phyloP scores from a whole-genome alignment of 2,113 vertebrate genomes.

The Sterrhoptilus dennistouni region DNA sequence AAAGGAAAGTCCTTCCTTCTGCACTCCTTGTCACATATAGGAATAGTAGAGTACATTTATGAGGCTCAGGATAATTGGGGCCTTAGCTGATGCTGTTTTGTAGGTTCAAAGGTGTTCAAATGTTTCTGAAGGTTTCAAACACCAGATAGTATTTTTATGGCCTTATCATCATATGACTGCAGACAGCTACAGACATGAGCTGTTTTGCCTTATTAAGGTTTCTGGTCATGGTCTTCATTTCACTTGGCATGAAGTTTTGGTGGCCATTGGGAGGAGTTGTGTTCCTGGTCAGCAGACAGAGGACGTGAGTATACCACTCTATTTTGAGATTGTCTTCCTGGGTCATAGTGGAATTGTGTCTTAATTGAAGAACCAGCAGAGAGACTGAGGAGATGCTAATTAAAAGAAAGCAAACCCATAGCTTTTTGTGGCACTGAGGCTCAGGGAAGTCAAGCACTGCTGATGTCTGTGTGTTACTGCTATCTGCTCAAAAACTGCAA shows the following conservation, averaged over 20 bases:
- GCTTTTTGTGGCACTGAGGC: not conserved
- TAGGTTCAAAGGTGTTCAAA: not conserved
- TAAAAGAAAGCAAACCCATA: not conserved
- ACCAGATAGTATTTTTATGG: not conserved
- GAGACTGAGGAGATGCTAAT: not conserved
- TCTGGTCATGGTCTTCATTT: not conserved
- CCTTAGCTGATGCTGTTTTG: not conserved
- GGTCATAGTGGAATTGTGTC: accelerated
- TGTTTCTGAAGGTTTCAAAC: constrained; percentile 12
- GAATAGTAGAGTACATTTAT: not conserved
- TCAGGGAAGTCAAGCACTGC: not conserved
- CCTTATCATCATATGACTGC: not conserved
- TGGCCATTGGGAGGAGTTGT: not conserved
- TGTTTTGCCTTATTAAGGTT: not conserved
- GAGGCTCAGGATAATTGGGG: not conserved
- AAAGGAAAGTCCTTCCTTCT: constrained; percentile 14
- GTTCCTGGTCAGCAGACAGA: not conserved
- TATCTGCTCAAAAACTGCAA: not conserved
- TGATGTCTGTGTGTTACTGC: not conserved
- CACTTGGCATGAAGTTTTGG: not conserved
- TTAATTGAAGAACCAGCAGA: not conserved
- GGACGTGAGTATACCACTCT: not conserved
- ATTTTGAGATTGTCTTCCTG: not conserved
- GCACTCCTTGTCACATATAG: not conserved
- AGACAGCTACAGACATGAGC: not conserved